Base-by-base conservation (phyloP, 2,797 vertebrate genomes). In the Gadopsis marmoratus region DNA sequence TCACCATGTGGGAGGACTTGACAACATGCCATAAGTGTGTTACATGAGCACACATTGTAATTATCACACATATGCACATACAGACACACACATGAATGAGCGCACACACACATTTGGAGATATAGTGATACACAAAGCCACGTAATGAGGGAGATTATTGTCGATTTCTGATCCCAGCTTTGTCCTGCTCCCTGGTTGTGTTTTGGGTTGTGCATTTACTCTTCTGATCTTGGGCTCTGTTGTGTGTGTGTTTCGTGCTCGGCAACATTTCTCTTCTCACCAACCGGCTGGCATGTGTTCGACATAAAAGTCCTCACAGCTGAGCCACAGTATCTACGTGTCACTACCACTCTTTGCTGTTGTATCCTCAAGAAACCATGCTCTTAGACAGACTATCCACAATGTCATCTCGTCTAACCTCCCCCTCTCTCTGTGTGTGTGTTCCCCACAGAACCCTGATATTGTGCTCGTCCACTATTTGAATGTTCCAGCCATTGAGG, bases 401-500 rank as follows among this genome's bases (percentile, higher is more conserved):
- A 35, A 39, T 33, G 17, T 64, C 23, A 45, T 70, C 53, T 81
- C 9, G 0, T 85, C 63, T 89, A 78, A 84, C 67, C 13, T 66
- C 23, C 26, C 35, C 47, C 45, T 29, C 50, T 31, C 23, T 39
- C 54, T 11, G 8, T 39, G 8, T 39, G 8, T 63, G 19, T 58
- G 60, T 76, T 39, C 43, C 82, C 85, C 45, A 71, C 93, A 99
- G 98, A 99, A 99, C 93, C 98, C 98, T 66, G 98, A 99, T 92
- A 99, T 99, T 2, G 98, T 99, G 90, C 95, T 99, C 91, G 98
- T 99, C 92, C 98, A 99, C 94, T 99, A 99, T 95, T 96, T 99
- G 96, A 99, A 99, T 60, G 98, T 99, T 71, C 98, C 98, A 0
- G 98, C 98, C 95, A 99, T 99, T 2, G 98, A 99, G 95, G 98